Evolutionary conservation across 1,140 invertebrate genomes (phyloP), one percentile per base, ranked within the genome.

Genomic region (Lepidurus packardi): DNA sequence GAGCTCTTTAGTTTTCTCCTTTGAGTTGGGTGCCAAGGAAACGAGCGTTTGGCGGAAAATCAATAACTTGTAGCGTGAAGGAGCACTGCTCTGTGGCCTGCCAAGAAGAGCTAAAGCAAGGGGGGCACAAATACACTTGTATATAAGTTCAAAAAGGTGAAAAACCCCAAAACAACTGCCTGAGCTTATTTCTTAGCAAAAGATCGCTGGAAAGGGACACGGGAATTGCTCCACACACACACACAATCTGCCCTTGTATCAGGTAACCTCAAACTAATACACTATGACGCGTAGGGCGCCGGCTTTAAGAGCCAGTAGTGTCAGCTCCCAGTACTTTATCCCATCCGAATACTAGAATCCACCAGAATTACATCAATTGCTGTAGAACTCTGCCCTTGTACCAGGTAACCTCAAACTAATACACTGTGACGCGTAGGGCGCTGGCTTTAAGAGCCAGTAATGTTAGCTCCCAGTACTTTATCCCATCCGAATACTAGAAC

Each of bases 1-100:
- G 53, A 65, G 53, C 53, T 65, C 53, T 65, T 65, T 65, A 65
- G 53, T 65, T 16, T 65, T 65, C 53, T 65, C 53, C 53, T 65
- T 65, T 65, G 53, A 65, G 53, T 65, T 21, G 53, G 53, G 53
- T 65, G 53, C 53, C 53, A 65, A 65, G 53, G 53, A 65, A 65
- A 65, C 53, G 53, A 21, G 53, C 45, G 45, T 21, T 65, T n/a
- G 4, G 53, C 53, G 21, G 53, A 65, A 65, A 65, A 65, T 65
- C 53, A 65, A 65, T 65, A 65, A 65, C 53, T 65, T 65, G 16
- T 65, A 65, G 53, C 53, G 53, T 65, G 21, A 65, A 21, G 53
- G 21, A 16, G 16, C 21, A 65, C 53, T 65, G 53, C 53, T 65
- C 53, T 65, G 9, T 65, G 21, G 53, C 21, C n/a, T 21, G 16